A percentile compares a stretch with the other conserved stretches of the same genome.
Conservation (phyloP, 2,113 vertebrate genomes). For the Pangasianodon hypophthalmus region DNA sequence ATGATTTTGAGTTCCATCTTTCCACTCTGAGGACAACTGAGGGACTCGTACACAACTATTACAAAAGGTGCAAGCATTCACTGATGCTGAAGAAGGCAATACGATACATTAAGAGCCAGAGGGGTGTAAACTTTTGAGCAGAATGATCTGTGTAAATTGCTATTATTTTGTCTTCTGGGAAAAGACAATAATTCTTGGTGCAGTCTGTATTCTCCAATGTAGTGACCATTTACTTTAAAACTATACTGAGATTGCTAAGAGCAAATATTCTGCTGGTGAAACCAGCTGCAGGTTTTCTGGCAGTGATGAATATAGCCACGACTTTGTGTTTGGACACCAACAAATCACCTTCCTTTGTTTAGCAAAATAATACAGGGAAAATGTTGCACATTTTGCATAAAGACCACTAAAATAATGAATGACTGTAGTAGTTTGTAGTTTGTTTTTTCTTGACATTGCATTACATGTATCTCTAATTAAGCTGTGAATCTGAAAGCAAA, state of each 20-base stretch:
- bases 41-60: no score
- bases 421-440: background rate
- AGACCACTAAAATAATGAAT: background rate
- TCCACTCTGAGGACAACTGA: no score
- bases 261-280: background rate
- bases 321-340: background rate
- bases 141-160: no score
- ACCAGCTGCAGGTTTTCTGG: background rate
- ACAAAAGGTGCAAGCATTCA: no score
- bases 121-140: no score
- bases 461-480: background rate
- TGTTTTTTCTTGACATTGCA: background rate
- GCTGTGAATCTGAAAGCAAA: background rate
- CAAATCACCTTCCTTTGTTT: conserved; percentile 9
- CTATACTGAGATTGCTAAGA: background rate
- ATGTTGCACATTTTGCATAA: background rate
- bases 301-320: background rate
- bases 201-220: background rate
- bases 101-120: no score
- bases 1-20: no score
- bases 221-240: background rate
- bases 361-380: background rate
- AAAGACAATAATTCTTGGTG: no score
- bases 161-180: no score
- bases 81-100: no score